Evolutionary conservation across 1,140 invertebrate species (phyloP).

Genomic region (Ridgeia piscesae): DNA sequence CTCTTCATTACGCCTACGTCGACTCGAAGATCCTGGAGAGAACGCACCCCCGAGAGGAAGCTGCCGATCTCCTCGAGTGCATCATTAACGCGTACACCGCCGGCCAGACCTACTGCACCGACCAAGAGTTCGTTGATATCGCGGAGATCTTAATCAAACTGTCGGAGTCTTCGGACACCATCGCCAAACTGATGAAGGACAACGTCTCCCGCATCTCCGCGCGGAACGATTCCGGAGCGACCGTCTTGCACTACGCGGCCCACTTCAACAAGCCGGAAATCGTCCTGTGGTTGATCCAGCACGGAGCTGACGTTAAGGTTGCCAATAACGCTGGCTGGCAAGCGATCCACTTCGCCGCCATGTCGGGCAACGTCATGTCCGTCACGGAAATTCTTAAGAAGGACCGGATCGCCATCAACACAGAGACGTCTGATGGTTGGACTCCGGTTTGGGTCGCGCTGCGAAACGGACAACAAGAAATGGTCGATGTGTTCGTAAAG

Average conservation of each 20-base stretch:
- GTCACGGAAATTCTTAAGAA: neutral
- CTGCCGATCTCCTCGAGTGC: neutral
- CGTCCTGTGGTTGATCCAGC: neutral
- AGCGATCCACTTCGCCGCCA: neutral
- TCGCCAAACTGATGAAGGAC: neutral
- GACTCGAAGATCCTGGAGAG: neutral
- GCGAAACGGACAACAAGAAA: neutral
- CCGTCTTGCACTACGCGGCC: neutral
- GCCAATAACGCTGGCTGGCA: neutral
- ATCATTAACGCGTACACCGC: neutral
- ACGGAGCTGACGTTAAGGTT: neutral
- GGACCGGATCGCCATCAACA: neutral
- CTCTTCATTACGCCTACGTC: neutral
- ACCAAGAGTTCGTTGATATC: neutral
- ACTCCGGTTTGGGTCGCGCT: neutral
- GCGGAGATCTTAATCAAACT: neutral
- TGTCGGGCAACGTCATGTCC: neutral
- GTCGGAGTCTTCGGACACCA: neutral
- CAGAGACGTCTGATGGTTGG: neutral
- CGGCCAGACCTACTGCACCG: neutral
- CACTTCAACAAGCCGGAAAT: neutral
- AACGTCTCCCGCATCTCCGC: neutral
- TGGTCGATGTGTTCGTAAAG: neutral
- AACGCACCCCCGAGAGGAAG: neutral
- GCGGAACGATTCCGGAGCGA: neutral